These are phyloP conservation scores for Salarias fasciatus DNA, from an alignment of 2,797 vertebrate genomes.

Conservation along the genomic window DNA sequence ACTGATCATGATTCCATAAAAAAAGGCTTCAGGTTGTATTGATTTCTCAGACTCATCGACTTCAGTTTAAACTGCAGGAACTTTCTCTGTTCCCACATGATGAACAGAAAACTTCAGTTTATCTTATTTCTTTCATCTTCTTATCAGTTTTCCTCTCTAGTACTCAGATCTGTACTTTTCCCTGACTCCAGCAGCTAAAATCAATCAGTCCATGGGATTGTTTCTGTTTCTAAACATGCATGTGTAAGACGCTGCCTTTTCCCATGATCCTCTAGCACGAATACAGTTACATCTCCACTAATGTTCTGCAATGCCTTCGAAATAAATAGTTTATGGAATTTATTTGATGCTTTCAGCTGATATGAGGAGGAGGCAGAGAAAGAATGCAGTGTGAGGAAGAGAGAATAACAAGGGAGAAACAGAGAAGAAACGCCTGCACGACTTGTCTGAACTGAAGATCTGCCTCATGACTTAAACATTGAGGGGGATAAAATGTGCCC, in stretches of 20 bases:
- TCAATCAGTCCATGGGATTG: slow-evolving; percentile 59
- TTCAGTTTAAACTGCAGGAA: no score
- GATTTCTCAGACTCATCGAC: no score
- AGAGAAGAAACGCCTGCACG: slow-evolving; percentile 55
- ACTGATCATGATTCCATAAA: no score
- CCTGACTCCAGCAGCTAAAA: slow-evolving; percentile 32
- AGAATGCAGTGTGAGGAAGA: slow-evolving; percentile 25
- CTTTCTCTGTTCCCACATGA: no score
- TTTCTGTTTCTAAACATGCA: slow-evolving; percentile 54
- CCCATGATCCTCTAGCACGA: slow-evolving; percentile 35
- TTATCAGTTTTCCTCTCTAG: no score
- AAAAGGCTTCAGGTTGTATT: no score
- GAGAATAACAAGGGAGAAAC: slow-evolving; percentile 18
- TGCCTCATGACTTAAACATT: slow-evolving; percentile 81
- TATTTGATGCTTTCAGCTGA: slow-evolving; percentile 42
- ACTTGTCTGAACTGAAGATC: slow-evolving; percentile 55
- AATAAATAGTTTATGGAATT: slow-evolving; percentile 42
- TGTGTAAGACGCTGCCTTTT: slow-evolving; percentile 33
- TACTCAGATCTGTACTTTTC: no score
- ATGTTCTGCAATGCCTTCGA: slow-evolving; percentile 36
- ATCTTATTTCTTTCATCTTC: no score
- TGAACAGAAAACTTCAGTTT: no score
- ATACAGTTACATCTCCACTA: slow-evolving; percentile 34
- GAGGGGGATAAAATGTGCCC: slow-evolving; percentile 72
- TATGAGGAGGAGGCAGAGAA: slow-evolving; percentile 40